A percentile compares a stretch with the other conserved stretches of the same genome.
Evolutionary conservation across 1,140 invertebrate genomes (phyloP).

Genomic region (Leucophenga varia): DNA sequence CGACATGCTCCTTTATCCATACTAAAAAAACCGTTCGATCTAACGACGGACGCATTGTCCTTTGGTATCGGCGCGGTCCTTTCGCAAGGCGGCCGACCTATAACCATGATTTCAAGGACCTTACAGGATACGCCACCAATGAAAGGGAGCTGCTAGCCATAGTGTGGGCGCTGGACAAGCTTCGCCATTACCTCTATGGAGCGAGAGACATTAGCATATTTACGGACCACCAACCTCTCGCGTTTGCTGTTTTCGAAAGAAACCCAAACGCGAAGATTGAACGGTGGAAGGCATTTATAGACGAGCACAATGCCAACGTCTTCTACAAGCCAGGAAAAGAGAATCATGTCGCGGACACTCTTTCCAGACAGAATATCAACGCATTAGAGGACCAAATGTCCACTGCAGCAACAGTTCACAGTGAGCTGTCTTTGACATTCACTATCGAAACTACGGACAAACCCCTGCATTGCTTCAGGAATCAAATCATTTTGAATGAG

Average conservation of each 20-base stretch:
- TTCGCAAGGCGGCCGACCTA: no score
- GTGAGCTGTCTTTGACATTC: conserved; percentile 2
- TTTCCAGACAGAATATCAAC: not conserved
- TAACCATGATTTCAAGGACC: no score
- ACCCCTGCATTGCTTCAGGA: conserved; percentile 6
- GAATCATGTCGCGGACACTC: conserved; percentile 38
- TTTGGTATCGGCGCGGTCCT: no score
- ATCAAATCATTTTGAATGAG: conserved; percentile 10
- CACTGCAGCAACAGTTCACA: conserved; percentile 2
- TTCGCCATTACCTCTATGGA: conserved; percentile 57
- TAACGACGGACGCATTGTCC: no score
- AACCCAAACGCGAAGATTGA: conserved; percentile 56
- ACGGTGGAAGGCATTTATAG: conserved; percentile 58
- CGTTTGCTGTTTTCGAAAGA: conserved; percentile 54
- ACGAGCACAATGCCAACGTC: conserved; percentile 45
- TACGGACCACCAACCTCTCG: conserved; percentile 59
- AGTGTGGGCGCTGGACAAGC: conserved; percentile 57
- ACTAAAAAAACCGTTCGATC: no score
- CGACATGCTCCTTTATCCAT: no score
- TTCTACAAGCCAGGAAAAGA: conserved; percentile 47
- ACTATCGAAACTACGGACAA: conserved; percentile 7
- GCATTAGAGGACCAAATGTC: not conserved
- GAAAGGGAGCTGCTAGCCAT: conserved; percentile 60
- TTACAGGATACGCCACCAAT: no score
- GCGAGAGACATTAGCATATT: conserved; percentile 53